Percentiles rank a stretch among this genome's conserved stretches.
Conservation (phyloP, 2,113 vertebrate genomes). For the Accipiter virgatus region DNA sequence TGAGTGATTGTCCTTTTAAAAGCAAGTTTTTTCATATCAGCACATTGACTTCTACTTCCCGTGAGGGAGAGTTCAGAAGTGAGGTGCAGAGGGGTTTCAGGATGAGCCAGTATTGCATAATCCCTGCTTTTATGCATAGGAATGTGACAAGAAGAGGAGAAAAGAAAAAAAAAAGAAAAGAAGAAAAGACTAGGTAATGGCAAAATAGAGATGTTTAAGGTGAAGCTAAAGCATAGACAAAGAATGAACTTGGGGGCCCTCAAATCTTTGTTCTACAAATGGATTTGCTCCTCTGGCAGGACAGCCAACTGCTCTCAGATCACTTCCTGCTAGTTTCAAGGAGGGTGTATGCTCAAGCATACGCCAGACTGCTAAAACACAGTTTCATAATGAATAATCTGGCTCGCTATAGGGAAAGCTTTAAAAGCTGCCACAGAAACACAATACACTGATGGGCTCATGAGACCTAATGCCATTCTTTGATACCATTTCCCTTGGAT, state of each 20-base stretch:
- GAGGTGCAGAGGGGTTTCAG: not conserved
- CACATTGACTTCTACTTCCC: not conserved
- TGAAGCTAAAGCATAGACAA: not conserved
- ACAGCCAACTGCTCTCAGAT: not conserved
- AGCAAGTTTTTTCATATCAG: not conserved
- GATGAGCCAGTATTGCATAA: not conserved
- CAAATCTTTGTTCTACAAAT: not conserved
- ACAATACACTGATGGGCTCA: not conserved
- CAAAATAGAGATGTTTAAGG: not conserved
- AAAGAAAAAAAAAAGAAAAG: not conserved
- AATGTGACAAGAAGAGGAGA: not conserved
- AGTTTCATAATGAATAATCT: not conserved
- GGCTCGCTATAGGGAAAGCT: not conserved
- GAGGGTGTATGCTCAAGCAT: not conserved
- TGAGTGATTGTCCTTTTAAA: not conserved
- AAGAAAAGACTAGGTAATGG: not conserved
- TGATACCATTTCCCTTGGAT: not conserved
- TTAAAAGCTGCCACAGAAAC: not conserved
- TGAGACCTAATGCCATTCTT: not conserved
- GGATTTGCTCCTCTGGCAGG: not conserved
- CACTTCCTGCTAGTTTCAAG: not conserved
- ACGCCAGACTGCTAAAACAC: not conserved
- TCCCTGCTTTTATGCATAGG: not conserved
- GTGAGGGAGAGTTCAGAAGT: not conserved
- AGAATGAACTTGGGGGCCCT: not conserved